Evolutionary conservation across 92 coral and sea anemone genomes (phyloP).

Genomic region (Phymanthus crucifer): DNA sequence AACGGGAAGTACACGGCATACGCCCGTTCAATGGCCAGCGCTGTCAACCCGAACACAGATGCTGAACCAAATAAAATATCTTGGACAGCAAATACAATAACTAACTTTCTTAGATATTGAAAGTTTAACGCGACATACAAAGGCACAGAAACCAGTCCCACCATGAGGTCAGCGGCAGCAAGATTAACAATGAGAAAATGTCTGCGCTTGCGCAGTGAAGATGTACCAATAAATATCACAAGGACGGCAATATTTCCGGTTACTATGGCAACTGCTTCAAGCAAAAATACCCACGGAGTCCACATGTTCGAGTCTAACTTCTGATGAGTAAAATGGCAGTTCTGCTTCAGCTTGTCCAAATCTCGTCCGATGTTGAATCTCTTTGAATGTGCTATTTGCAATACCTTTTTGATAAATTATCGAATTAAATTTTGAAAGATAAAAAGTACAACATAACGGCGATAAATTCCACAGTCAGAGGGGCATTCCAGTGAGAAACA

Average conservation of each 20-base stretch:
- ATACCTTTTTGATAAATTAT: no score
- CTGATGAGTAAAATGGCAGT: no score
- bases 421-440: no score
- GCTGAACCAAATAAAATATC: constrained; percentile 14
- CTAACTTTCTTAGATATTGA: not conserved
- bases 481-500: not conserved
- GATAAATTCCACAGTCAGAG: not conserved
- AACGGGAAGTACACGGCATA: no score
- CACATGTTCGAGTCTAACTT: no score
- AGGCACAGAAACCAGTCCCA: not conserved
- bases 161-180: constrained; percentile 9
- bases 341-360: not conserved
- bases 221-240: not conserved
- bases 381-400: no score
- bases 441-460: no score
- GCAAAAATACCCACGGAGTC: constrained; percentile 1
- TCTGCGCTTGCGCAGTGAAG: constrained; percentile 19
- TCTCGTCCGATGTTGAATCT: not conserved
- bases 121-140: constrained; percentile 22
- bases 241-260: constrained; percentile 9
- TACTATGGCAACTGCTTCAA: constrained; percentile 7
- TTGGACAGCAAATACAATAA: not conserved
- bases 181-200: not conserved
- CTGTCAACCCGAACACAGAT: no score
- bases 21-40: no score